Conservation (phyloP, 2,797 vertebrate species). For the Echeneis naucrates region DNA sequence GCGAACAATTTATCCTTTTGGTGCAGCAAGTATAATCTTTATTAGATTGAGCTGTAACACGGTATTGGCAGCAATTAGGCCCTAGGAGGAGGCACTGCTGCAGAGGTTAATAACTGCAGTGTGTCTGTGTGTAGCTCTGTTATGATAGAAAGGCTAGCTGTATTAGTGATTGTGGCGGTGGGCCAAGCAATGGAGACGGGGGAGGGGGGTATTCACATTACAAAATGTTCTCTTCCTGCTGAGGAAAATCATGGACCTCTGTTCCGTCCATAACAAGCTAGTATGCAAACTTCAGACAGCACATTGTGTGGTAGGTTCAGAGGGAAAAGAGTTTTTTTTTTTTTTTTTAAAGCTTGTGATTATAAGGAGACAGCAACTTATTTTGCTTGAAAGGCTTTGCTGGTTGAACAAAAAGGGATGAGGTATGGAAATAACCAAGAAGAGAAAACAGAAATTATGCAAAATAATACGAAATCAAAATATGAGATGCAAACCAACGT, state of each 20-base stretch:
- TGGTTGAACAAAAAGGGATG: no score
- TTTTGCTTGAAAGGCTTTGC: neutral
- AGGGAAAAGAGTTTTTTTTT: neutral
- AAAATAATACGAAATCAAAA: neutral
- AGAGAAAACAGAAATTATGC: neutral
- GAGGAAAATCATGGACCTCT: constrained; percentile 34
- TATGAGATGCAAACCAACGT: neutral
- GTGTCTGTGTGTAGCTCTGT: constrained; percentile 62
- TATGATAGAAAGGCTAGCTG: constrained; percentile 75
- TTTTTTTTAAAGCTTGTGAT: neutral
- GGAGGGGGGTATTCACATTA: constrained; percentile 15
- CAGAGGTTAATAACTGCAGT: constrained; percentile 78
- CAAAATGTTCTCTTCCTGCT: constrained; percentile 46
- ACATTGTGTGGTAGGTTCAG: neutral
- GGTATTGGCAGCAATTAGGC: constrained; percentile 78
- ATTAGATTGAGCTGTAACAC: constrained; percentile 78
- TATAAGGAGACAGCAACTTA: neutral
- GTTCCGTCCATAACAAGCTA: constrained; percentile 18
- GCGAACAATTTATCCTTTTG: constrained; percentile 80
- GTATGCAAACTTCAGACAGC: neutral
- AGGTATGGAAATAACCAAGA: neutral
- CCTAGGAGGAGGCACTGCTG: constrained; percentile 58
- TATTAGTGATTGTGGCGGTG: constrained; percentile 65
- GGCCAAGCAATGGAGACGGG: constrained; percentile 49
- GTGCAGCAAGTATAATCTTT: constrained; percentile 75